Evolutionary conservation across 2,888 invertebrate species (phyloP).

Genomic region (Phytoseiulus persimilis): DNA sequence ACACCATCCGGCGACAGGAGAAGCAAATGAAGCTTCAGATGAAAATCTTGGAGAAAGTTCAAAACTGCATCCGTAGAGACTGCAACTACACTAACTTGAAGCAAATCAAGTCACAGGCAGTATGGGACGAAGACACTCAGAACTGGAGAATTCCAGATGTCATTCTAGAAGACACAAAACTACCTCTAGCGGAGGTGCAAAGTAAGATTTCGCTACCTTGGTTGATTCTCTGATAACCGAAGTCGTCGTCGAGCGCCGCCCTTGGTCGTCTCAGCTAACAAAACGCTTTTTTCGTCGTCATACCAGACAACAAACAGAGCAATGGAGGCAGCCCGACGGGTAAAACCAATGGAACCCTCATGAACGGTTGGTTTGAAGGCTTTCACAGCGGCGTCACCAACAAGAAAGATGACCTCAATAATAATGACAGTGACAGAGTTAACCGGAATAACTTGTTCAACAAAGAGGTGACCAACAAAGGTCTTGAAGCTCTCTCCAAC

Average conservation of each 20-base stretch:
- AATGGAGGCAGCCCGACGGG: constrained; percentile 36
- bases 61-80: constrained; percentile 62
- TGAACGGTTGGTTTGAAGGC: constrained; percentile 44
- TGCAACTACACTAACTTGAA: constrained; percentile 69
- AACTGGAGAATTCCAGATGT: constrained; percentile 65
- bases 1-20: constrained; percentile 67
- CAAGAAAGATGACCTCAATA: constrained; percentile 21
- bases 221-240: neutral
- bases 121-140: constrained; percentile 67
- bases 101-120: constrained; percentile 59
- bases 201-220: neutral
- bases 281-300: neutral
- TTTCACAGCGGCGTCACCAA: constrained; percentile 41
- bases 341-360: neutral
- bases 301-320: neutral
- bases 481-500: neutral
- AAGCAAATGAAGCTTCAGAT: constrained; percentile 61
- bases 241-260: neutral
- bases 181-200: constrained; percentile 58
- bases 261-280: too few species aligned
- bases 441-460: constrained; percentile 9
- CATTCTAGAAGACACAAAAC: constrained; percentile 58
- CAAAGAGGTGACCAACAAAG: neutral
- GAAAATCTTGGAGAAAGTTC: constrained; percentile 60
- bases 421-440: neutral